Base-by-base conservation (phyloP, 1,140 invertebrate species). In the Chironomus tepperi region DNA sequence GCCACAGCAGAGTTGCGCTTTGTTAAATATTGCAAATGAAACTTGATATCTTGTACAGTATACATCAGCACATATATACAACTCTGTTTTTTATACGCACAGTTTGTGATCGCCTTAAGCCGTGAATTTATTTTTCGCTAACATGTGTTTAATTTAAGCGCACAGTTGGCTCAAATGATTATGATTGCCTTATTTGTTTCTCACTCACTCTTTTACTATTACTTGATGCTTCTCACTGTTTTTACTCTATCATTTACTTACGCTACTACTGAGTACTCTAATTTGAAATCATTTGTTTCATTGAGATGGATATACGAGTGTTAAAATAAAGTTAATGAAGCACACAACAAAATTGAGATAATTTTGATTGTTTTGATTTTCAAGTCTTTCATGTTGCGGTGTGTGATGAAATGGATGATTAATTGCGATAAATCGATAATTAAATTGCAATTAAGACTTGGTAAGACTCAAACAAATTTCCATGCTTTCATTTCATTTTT, bases 261-360 rank as follows among this genome's bases (percentile, higher is more conserved):
- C 47, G n/a, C 24, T 34, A 34, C 24, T 34, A 34, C 24, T 34
- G 12, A n/a, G 47, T 57, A 57, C 47, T 57, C 47, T 57, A 57
- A 57, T 57, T 57, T 57, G 47, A 57, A 57, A 57, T 57, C 47
- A 57, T 57, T 57, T 57, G 47, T 57, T 57, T 57, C 47, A 57
- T 57, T 57, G 47, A 57, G 47, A 12, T 57, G 12, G n/a, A 12
- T n/a, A 57, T 57, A n/a, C 15, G n/a, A 57, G 47, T 57, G 47
- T 57, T 57, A 57, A 57, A 57, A 57, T 5, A n/a, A 57, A 57
- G 47, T n/a, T 57, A 57, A 57, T 57, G 47, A 57, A 57, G 47
- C 47, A 34, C 12, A n/a, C 47, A 57, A 57, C 43, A 47, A 10
- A 9, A 47, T 47, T 57, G 47, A 57, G n/a, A 57, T 57, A 15